These are phyloP conservation scores for Rhorus exstirpatorius DNA, from an alignment of 2,888 invertebrate genomes.

Conservation along the genomic window DNA sequence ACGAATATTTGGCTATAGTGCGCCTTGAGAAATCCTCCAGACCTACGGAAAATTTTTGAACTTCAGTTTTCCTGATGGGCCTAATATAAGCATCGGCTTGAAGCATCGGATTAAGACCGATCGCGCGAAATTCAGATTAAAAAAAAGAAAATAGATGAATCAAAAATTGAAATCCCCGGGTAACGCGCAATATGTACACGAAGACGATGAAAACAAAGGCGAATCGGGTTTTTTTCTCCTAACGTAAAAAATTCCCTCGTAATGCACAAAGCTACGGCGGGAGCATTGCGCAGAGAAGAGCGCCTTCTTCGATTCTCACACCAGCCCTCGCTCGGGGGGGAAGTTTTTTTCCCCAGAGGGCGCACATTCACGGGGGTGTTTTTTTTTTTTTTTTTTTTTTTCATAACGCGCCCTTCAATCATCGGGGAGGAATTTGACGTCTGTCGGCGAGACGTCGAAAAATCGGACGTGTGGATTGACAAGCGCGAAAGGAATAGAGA, in stretches of 20 bases:
- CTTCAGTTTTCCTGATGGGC: too few species aligned
- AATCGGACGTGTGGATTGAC: slow-evolving; percentile 44
- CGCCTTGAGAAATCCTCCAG: too few species aligned
- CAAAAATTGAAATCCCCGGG: not conserved
- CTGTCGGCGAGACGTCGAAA: slow-evolving; percentile 47
- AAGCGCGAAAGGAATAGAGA: slow-evolving; percentile 32
- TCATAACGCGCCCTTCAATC: slow-evolving; percentile 49
- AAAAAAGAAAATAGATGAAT: too few species aligned
- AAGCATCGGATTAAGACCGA: too few species aligned
- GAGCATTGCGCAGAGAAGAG: slow-evolving; percentile 13
- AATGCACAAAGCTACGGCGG: not conserved
- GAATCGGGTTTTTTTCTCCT: slow-evolving; percentile 19
- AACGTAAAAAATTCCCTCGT: slow-evolving; percentile 39
- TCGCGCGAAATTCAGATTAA: too few species aligned
- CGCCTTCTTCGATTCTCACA: not conserved
- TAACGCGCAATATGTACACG: not conserved
- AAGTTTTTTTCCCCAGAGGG: slow-evolving; percentile 27
- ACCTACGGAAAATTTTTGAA: too few species aligned
- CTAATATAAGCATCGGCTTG: too few species aligned
- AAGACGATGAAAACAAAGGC: not conserved
- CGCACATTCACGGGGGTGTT: slow-evolving; percentile 13
- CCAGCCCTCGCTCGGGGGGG: too few species aligned
- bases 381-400: too few species aligned
- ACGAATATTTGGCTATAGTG: too few species aligned
- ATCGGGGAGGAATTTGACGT: slow-evolving; percentile 57